These are phyloP conservation scores for Colinus virginianus DNA, from an alignment of 2,113 vertebrate species.

Conservation along the genomic window DNA sequence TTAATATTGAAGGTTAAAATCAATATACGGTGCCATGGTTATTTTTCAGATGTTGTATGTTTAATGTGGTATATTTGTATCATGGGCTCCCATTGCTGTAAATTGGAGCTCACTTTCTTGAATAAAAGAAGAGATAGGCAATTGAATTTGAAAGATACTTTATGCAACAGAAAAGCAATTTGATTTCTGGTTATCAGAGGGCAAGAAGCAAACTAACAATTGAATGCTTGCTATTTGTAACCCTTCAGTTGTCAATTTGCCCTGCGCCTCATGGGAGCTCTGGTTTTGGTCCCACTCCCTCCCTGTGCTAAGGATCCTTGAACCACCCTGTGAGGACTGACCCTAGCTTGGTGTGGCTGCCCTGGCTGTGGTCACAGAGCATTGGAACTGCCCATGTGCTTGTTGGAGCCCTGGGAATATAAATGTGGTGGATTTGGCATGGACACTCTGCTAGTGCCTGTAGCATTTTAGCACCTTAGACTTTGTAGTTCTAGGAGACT, in stretches of 20 bases:
- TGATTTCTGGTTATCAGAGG: conserved; percentile 80
- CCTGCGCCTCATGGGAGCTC: neutral
- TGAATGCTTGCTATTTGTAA: conserved; percentile 77
- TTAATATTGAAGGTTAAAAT: conserved; percentile 80
- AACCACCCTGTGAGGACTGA: neutral
- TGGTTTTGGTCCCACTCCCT: neutral
- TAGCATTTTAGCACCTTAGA: neutral
- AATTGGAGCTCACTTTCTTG: conserved; percentile 78
- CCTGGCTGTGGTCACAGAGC: neutral
- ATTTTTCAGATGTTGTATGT: conserved; percentile 77
- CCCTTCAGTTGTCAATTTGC: conserved; percentile 18
- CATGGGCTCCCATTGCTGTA: conserved; percentile 72
- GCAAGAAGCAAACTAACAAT: conserved; percentile 74
- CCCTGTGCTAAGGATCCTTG: neutral
- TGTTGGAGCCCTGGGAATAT: neutral
- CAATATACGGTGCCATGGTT: conserved; percentile 77
- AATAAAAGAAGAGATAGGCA: conserved; percentile 83
- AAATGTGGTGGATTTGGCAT: neutral
- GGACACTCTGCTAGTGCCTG: neutral
- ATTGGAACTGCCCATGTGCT: accelerated
- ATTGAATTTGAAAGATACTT: conserved; percentile 86
- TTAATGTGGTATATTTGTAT: conserved; percentile 80
- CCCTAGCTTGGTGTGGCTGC: neutral
- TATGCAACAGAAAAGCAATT: conserved; percentile 86
- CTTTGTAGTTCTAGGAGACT: neutral